Evolutionary conservation across 2,888 invertebrate genomes (phyloP), one percentile per base, ranked within the genome.

Genomic region (Polietes domitor): DNA sequence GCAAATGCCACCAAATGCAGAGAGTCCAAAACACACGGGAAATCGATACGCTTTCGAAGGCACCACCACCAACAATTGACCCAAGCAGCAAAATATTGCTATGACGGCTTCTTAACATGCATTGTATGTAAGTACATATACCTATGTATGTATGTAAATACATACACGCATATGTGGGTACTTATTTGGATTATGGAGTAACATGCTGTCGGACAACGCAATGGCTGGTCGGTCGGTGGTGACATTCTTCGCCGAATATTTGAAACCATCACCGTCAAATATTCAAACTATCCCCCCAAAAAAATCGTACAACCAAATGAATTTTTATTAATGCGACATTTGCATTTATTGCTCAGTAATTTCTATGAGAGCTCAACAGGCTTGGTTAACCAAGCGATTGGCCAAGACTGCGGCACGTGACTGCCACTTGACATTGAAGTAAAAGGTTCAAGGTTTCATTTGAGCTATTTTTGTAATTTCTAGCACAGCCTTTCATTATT

Each of bases 1-100:
- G 80, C 77, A 80, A 74, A 74, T 76, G 77, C 82, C 80, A 80
- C 41, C 55, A 41, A 55, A 73, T 55, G 43, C 55, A 80, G 65
- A 78, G 41, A 71, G 28, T 10, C n/a, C n/a, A n/a, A n/a, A n/a
- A 79, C 72, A 55, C 53, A 76, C 21, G 72, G 80, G 50, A 80
- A 80, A 81, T 76, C 50, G 68, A 78, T n/a, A 63, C n/a, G 12
- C 19, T 53, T 37, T 37, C n/a, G 12, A 37, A 37, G n/a, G 3
- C n/a, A n/a, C n/a, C 37, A 28, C 41, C 17, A 6, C 50, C 26
- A 47, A 65, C 53, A 76, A 73, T 17, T 78, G 78, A 72, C 72
- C 76, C 43, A 78, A 77, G 70, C 17, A 68, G 53, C 63, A 65
- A n/a, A n/a, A 41, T 12, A 28, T 47, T 26, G 41, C n/a, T 21